These are phyloP conservation scores for Pseudomugil tenellus DNA, from an alignment of 2,797 vertebrate species.

Conservation along the genomic window DNA sequence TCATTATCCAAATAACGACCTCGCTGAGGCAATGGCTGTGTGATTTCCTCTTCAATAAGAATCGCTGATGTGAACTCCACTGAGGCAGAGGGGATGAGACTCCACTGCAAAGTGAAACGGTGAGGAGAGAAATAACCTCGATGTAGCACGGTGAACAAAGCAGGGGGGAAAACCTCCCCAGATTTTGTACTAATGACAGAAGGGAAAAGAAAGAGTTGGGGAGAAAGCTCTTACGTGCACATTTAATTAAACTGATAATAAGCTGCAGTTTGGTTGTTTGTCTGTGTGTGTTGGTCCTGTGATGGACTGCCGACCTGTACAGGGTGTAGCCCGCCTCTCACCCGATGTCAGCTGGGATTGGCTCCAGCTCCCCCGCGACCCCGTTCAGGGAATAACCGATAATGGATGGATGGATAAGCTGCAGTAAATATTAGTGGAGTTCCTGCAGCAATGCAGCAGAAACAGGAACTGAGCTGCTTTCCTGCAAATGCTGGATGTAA, in stretches of 20 bases:
- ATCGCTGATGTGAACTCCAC: slow-evolving; percentile 69
- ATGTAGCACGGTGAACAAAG: slow-evolving; percentile 33
- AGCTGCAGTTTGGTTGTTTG: no score
- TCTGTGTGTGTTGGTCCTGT: no score
- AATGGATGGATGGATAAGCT: no score
- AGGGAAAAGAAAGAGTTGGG: neutral
- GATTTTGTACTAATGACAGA: slow-evolving; percentile 44
- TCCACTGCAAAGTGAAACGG: slow-evolving; percentile 64
- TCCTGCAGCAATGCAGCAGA: slow-evolving; percentile 47
- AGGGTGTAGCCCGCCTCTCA: no score
- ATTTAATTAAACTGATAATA: slow-evolving; percentile 50
- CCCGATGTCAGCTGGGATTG: no score
- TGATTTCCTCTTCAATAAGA: slow-evolving; percentile 77
- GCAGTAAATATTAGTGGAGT: slow-evolving; percentile 34
- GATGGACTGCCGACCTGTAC: no score
- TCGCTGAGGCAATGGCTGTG: slow-evolving; percentile 53
- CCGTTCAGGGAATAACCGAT: no score
- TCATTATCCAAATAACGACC: slow-evolving; percentile 77
- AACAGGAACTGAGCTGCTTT: slow-evolving; percentile 41
- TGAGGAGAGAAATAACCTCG: slow-evolving; percentile 51
- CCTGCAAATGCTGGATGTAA: slow-evolving; percentile 52
- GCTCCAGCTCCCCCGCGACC: no score
- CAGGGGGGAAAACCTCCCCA: slow-evolving; percentile 7
- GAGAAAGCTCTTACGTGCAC: slow-evolving; percentile 16
- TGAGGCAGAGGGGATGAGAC: slow-evolving; percentile 69